phyloP scores from a whole-genome alignment of 2,113 vertebrate genomes.

The Tragulus kanchil region DNA sequence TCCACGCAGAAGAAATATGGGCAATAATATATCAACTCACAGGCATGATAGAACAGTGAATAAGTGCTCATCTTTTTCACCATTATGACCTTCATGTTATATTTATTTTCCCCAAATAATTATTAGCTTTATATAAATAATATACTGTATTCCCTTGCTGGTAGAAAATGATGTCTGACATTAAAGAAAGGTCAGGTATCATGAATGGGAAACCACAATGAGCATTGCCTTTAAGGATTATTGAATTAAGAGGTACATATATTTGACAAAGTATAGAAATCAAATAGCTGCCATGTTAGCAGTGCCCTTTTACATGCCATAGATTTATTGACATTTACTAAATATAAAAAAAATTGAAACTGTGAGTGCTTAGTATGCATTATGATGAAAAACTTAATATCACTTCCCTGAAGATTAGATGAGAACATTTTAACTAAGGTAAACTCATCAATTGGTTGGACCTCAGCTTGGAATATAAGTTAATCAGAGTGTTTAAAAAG shows the following conservation, averaged over 20 bases:
- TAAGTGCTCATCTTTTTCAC: slow-evolving; percentile 76
- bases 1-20: slow-evolving; percentile 46
- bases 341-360: slow-evolving; percentile 83
- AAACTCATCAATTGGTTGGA: slow-evolving; percentile 47
- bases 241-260: slow-evolving; percentile 89
- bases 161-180: slow-evolving; percentile 87
- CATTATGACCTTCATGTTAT: slow-evolving; percentile 78
- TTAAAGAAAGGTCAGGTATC: slow-evolving; percentile 90
- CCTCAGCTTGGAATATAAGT: slow-evolving; percentile 31
- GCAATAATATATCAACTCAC: slow-evolving; percentile 72
- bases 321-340: slow-evolving; percentile 88
- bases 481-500: slow-evolving; percentile 14
- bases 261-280: slow-evolving; percentile 90
- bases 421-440: slow-evolving; percentile 52
- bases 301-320: slow-evolving; percentile 86
- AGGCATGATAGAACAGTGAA: slow-evolving; percentile 75
- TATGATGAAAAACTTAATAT: slow-evolving; percentile 82
- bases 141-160: slow-evolving; percentile 85
- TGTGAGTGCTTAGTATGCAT: slow-evolving; percentile 67
- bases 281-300: slow-evolving; percentile 84
- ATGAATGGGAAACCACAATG: slow-evolving; percentile 86
- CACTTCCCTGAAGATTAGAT: slow-evolving; percentile 41
- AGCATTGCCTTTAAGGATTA: slow-evolving; percentile 89
- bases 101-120: slow-evolving; percentile 87
- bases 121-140: slow-evolving; percentile 87